Base-by-base conservation (phyloP, 1,140 invertebrate species). In the Aphelenchoides besseyi region DNA sequence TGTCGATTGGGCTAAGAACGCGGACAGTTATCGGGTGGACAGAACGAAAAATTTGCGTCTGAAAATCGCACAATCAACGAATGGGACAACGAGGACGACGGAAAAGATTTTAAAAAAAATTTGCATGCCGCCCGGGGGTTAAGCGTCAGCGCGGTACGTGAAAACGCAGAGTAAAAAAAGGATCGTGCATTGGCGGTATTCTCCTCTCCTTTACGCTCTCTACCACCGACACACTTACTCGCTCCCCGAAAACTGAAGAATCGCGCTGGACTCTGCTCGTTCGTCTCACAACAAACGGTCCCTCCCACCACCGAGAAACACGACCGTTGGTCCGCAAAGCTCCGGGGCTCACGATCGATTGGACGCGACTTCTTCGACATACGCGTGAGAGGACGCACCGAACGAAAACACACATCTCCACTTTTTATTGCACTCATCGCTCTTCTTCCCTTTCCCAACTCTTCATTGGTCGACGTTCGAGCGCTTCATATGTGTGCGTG, bases 341-440 rank as follows among this genome's bases (percentile, higher is more conserved):
- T 48, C n/a, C 41, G 41, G 41, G 41, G 41, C 41, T 48, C 41
- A 48, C 41, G 41, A 48, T 48, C 41, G 41, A 48, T 48, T 48
- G 41, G 41, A 48, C 41, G 41, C 41, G 41, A 16, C 12, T 48
- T 48, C 41, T 23, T 12, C 41, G 41, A 23, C 41, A 23, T 12
- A 16, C 41, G 41, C 23, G 12, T 23, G 41, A 48, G 41, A 16
- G 41, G 41, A 23, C 41, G 41, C 41, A 48, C 41, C 41, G 41
- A 48, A 48, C n/a, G n/a, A n/a, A 48, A 23, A 48, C 41, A 23
- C 41, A 48, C 41, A 48, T 23, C 41, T 48, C 41, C 41, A 12
- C 41, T 23, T n/a, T n/a, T n/a, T n/a, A n/a, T n/a, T n/a, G n/a
- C n/a, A n/a, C n/a, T n/a, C n/a, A n/a, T n/a, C n/a, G n/a, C n/a